Evolutionary conservation across 2,888 invertebrate genomes (phyloP).

Genomic region (Pollenia labialis): DNA sequence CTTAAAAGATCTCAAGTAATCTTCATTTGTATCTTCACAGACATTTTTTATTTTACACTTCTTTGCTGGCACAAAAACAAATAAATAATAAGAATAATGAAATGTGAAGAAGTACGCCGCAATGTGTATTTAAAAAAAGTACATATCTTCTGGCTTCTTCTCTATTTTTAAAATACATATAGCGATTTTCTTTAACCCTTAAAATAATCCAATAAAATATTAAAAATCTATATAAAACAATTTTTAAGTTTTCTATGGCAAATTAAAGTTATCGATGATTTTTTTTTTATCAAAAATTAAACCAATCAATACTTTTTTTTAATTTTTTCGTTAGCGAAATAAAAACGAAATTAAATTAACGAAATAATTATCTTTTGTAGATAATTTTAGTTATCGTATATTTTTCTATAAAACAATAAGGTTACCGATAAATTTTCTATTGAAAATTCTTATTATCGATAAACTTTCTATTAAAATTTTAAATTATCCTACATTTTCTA

Average conservation of each 20-base stretch:
- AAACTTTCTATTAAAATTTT: no score
- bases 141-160: neutral
- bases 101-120: conserved; percentile 4
- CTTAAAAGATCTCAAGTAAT: conserved; percentile 43
- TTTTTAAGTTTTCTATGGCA: neutral
- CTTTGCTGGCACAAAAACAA: conserved; percentile 6
- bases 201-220: neutral
- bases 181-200: conserved; percentile 28
- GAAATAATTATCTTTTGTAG: no score
- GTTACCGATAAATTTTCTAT: neutral
- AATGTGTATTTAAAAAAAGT: conserved; percentile 4
- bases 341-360: no score
- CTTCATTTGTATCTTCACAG: conserved; percentile 14
- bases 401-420: neutral
- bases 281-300: no score
- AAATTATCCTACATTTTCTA: no score
- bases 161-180: neutral
- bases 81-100: conserved; percentile 14
- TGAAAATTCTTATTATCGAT: no score
- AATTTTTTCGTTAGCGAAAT: no score
- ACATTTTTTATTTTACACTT: conserved; percentile 29
- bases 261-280: neutral
- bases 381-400: neutral
- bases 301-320: no score
- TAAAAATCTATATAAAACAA: neutral